phyloP scores from a whole-genome alignment of 2,797 vertebrate species.

The Rhincodon typus region DNA sequence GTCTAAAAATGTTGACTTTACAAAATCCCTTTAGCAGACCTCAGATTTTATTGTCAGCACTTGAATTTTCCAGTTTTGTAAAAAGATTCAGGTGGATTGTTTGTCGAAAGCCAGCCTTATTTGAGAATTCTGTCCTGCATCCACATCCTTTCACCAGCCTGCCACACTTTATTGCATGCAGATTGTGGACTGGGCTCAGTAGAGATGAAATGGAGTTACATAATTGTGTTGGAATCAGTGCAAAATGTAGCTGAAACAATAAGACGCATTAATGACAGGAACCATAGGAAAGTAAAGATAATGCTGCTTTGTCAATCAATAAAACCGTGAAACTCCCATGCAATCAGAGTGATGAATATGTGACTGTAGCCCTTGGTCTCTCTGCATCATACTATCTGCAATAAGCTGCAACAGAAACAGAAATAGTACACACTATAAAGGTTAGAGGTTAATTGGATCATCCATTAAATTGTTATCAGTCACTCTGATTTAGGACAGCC shows the following conservation, averaged over 20 bases:
- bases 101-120: not conserved
- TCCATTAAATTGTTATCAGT: constrained; percentile 22
- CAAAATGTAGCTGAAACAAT: not conserved
- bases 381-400: not conserved
- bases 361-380: not conserved
- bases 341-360: not conserved
- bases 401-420: not conserved
- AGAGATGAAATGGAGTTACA: not conserved
- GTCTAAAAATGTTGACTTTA: not conserved
- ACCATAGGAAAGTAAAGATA: not conserved
- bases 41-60: not conserved
- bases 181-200: not conserved
- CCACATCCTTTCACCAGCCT: not conserved
- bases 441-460: constrained; percentile 13
- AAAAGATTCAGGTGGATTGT: not conserved
- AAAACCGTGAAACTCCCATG: not conserved
- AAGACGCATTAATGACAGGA: not conserved
- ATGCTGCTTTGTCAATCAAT: not conserved
- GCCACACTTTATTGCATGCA: not conserved
- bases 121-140: too few species aligned
- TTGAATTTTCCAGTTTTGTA: not conserved
- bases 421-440: not conserved
- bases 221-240: not conserved
- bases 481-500: not conserved
- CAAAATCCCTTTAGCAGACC: not conserved